These are phyloP conservation scores for Petromus typicus DNA, from an alignment of 2,113 vertebrate species.

Conservation along the genomic window DNA sequence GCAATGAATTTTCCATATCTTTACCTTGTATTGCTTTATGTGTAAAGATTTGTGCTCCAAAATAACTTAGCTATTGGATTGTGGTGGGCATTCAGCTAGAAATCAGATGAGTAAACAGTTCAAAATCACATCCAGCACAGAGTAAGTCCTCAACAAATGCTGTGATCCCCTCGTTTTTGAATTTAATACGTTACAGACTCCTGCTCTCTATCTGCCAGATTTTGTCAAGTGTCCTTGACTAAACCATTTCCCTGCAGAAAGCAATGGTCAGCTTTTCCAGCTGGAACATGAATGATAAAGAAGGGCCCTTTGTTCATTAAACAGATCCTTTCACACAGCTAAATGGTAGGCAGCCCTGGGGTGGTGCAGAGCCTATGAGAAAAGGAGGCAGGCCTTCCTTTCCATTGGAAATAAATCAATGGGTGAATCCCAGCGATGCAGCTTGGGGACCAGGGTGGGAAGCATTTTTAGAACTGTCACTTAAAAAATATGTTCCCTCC, in stretches of 20 bases:
- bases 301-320: slow-evolving; percentile 61
- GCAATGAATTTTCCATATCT: not conserved
- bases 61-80: not conserved
- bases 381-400: slow-evolving; percentile 57
- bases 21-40: not conserved
- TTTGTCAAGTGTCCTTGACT: slow-evolving; percentile 43
- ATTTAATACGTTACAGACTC: not conserved
- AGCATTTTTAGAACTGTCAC: slow-evolving; percentile 80
- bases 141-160: not conserved
- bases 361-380: not conserved
- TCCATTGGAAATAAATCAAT: slow-evolving; percentile 72
- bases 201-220: not conserved
- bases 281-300: not conserved
- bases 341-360: slow-evolving; percentile 39
- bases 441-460: slow-evolving; percentile 45
- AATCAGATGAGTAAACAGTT: not conserved
- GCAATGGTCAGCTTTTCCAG: not conserved
- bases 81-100: not conserved
- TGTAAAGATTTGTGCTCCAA: not conserved
- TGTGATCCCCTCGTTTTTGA: not conserved
- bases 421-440: slow-evolving; percentile 63
- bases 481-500: slow-evolving; percentile 82
- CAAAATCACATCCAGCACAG: not conserved
- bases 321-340: slow-evolving; percentile 55
- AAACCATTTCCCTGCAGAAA: not conserved